phyloP scores from a whole-genome alignment of 2,797 vertebrate genomes.

The Enteromius thamalakanensis region DNA sequence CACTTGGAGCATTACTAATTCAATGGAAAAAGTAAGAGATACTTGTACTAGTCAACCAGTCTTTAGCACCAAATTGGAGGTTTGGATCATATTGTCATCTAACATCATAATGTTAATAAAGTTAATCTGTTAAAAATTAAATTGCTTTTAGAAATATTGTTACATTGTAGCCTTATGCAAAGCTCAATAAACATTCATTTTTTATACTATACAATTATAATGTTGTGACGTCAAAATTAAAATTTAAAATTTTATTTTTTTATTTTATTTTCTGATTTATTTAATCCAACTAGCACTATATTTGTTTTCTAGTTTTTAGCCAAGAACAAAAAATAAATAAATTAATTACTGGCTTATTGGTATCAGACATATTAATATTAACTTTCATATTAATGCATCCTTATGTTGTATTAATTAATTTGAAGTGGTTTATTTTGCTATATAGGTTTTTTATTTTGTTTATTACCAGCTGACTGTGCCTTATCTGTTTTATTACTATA shows the following conservation, averaged over 20 bases:
- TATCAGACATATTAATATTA: too few species aligned
- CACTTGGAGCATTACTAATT: conserved; percentile 94
- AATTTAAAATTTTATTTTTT: too few species aligned
- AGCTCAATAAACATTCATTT: too few species aligned
- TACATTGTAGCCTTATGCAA: too few species aligned
- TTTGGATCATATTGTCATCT: background rate
- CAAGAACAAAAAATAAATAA: too few species aligned
- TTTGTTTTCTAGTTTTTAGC: too few species aligned
- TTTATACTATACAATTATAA: too few species aligned
- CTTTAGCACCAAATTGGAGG: background rate
- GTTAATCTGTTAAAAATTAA: background rate
- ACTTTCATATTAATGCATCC: background rate
- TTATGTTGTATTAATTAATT: background rate
- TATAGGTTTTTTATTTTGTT: background rate
- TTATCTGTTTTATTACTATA: background rate
- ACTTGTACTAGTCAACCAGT: background rate
- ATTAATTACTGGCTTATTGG: too few species aligned
- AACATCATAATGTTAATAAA: background rate
- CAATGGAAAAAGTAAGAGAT: background rate
- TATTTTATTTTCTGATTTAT: too few species aligned
- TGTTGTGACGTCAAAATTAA: too few species aligned
- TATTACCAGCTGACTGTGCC: background rate
- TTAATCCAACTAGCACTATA: too few species aligned
- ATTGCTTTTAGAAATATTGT: background rate
- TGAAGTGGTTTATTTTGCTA: background rate